Conservation (phyloP, 2,888 invertebrate species). For the Melinopterus prodromus region DNA sequence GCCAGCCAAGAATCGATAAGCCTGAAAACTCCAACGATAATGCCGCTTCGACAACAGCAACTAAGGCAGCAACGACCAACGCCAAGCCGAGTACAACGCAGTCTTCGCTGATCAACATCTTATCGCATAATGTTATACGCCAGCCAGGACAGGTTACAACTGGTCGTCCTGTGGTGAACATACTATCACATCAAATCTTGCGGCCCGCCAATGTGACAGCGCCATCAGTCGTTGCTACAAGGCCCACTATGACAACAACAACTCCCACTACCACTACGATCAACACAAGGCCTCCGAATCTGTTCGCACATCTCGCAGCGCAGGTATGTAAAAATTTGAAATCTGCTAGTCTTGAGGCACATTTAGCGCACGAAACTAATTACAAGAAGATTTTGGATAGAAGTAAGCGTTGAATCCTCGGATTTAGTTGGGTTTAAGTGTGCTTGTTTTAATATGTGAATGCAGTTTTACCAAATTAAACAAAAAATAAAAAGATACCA, state of each 20-base stretch:
- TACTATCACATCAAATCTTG: conserved; percentile 58
- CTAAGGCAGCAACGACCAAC: conserved; percentile 36
- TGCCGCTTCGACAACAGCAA: conserved; percentile 34
- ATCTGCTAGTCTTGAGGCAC: too few species aligned
- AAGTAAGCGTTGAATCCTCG: too few species aligned
- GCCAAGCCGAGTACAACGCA: conserved; percentile 53
- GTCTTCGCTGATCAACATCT: conserved; percentile 62
- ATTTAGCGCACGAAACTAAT: too few species aligned
- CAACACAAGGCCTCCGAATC: background rate
- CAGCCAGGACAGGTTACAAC: conserved; percentile 52
- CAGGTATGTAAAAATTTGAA: too few species aligned
- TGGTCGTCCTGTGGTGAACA: conserved; percentile 56
- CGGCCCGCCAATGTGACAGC: conserved; percentile 49
- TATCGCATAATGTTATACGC: conserved; percentile 63
- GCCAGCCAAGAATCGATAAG: conserved; percentile 59
- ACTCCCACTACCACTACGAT: conserved; percentile 43
- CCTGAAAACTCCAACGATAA: conserved; percentile 46
- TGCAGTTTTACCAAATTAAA: too few species aligned
- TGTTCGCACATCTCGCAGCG: too few species aligned
- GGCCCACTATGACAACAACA: conserved; percentile 47
- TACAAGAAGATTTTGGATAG: too few species aligned
- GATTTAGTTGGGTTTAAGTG: too few species aligned
- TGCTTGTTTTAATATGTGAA: too few species aligned
- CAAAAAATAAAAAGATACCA: too few species aligned
- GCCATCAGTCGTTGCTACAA: conserved; percentile 39